Evolutionary conservation across 2,888 invertebrate species (phyloP).

Genomic region (Watsonalla cultraria): DNA sequence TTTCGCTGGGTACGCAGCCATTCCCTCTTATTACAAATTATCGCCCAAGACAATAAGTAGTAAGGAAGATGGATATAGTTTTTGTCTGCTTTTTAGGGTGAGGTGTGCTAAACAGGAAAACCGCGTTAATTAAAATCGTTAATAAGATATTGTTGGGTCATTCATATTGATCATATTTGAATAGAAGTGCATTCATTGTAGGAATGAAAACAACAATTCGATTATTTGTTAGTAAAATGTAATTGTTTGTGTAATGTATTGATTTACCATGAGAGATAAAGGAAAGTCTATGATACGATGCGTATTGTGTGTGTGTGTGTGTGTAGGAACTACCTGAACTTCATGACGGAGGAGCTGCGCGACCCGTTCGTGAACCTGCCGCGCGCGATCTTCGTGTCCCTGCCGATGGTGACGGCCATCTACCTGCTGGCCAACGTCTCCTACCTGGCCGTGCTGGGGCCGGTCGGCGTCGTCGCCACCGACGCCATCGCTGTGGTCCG

Average conservation of each 20-base stretch:
- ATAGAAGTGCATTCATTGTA: no score
- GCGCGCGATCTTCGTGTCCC: constrained; percentile 93
- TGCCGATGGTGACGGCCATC: constrained; percentile 92
- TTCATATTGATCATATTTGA: no score
- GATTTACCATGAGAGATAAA: no score
- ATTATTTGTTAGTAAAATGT: no score
- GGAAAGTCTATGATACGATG: not conserved
- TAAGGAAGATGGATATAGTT: no score
- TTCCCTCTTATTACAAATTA: constrained; percentile 19
- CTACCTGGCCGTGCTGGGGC: constrained; percentile 91
- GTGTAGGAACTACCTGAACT: constrained; percentile 91
- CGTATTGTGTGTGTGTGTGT: not conserved
- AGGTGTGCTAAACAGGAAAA: no score
- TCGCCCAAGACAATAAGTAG: no score
- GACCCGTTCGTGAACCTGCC: constrained; percentile 93
- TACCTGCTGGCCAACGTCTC: constrained; percentile 94
- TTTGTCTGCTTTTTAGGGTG: no score
- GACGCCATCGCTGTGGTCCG: constrained; percentile 96
- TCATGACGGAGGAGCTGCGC: constrained; percentile 94
- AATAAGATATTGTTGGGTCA: no score
- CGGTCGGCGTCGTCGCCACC: constrained; percentile 89
- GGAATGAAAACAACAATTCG: no score
- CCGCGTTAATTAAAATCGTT: no score
- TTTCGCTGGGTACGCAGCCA: not conserved
- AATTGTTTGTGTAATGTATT: no score